Conservation (phyloP, 23 tunicate species). For the Styela clava region DNA sequence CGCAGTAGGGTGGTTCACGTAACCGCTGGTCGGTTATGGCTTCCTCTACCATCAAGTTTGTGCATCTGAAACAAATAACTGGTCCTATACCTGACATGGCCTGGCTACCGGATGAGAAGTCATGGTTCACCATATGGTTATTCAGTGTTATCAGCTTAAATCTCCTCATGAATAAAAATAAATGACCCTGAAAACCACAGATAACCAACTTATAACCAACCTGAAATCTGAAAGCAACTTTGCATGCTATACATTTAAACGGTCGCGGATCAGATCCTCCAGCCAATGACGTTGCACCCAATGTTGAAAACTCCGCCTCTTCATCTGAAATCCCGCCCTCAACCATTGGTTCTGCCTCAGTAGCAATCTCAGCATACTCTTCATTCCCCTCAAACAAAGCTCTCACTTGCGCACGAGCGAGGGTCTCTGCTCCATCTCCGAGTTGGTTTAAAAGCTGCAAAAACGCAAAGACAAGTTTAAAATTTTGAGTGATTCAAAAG, state of each 20-base stretch:
- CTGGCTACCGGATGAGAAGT: too few relatives aligned
- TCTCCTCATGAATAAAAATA: too few relatives aligned
- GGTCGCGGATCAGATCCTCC: slow-evolving; percentile 69
- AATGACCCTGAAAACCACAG: too few relatives aligned
- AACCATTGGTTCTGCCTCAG: slow-evolving; percentile 6
- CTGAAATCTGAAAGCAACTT: slow-evolving; percentile 89
- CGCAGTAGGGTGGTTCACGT: too few relatives aligned
- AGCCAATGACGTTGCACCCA: neutral
- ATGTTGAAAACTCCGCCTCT: neutral
- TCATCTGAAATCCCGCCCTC: slow-evolving; percentile 21
- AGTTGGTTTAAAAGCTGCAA: slow-evolving; percentile 35
- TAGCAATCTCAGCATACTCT: slow-evolving; percentile 48
- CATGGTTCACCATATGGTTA: too few relatives aligned
- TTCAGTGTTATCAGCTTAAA: too few relatives aligned
- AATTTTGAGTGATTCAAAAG: too few relatives aligned
- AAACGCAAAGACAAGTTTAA: neutral
- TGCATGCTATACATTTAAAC: slow-evolving; percentile 80
- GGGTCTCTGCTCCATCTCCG: slow-evolving; percentile 39
- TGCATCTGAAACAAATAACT: too few relatives aligned
- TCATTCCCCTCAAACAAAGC: slow-evolving; percentile 76
- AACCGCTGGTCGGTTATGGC: too few relatives aligned
- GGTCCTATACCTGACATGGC: too few relatives aligned
- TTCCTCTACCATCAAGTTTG: too few relatives aligned
- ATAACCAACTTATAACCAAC: too few relatives aligned
- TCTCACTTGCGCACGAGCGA: slow-evolving; percentile 60